Percentiles rank a stretch among this genome's conserved stretches.
These are phyloP conservation scores for Lophotriccus pileatus DNA, from an alignment of 2,797 vertebrate genomes.

Conservation along the genomic window DNA sequence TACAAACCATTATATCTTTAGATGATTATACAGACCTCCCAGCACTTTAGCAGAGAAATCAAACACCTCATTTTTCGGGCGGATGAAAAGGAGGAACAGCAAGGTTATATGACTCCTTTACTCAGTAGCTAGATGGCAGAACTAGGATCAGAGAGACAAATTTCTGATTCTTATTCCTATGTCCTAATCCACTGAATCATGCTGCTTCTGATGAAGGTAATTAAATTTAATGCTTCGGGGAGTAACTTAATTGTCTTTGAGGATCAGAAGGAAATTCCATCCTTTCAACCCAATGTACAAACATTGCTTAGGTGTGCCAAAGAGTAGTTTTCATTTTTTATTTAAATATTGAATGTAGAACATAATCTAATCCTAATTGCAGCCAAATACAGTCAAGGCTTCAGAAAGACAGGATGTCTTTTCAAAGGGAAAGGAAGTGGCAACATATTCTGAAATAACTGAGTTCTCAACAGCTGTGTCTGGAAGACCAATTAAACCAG, in stretches of 20 bases:
- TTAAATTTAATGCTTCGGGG: slow-evolving; percentile 43
- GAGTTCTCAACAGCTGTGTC: slow-evolving; percentile 46
- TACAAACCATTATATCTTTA: background rate
- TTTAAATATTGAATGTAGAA: slow-evolving; percentile 15
- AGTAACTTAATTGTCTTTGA: slow-evolving; percentile 52
- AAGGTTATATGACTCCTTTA: background rate
- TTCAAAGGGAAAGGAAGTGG: background rate
- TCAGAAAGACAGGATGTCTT: slow-evolving; percentile 9
- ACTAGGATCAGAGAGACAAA: background rate
- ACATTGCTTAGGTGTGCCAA: background rate
- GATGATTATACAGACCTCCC: background rate
- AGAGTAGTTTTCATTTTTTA: background rate
- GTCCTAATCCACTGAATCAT: background rate
- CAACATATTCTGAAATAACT: slow-evolving; percentile 36
- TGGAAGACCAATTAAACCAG: slow-evolving; percentile 59
- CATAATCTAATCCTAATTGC: slow-evolving; percentile 11
- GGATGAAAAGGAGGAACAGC: background rate
- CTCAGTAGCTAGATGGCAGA: background rate
- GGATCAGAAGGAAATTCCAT: slow-evolving; percentile 20
- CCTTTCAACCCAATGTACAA: background rate
- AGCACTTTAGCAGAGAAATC: background rate
- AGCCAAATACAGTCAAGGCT: background rate
- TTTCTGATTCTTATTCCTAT: background rate
- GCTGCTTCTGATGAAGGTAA: slow-evolving; percentile 41
- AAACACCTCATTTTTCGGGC: background rate